Evolutionary conservation across 2,797 vertebrate genomes (phyloP).

Genomic region (Hydrocynus forskahlii): DNA sequence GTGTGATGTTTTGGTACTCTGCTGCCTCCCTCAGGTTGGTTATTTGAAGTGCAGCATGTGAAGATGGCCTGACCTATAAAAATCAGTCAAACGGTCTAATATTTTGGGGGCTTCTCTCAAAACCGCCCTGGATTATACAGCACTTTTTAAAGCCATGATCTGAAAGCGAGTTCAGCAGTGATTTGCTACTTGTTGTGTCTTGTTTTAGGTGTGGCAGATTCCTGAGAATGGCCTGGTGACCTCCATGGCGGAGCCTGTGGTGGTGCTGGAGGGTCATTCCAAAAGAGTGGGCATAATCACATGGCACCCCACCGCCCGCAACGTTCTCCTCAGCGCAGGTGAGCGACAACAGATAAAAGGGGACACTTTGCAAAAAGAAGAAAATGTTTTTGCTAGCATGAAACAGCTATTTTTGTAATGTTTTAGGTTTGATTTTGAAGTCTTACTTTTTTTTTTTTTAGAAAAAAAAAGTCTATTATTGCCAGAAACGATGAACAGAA

Average conservation of each 20-base stretch:
- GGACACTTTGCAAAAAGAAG: too few species aligned
- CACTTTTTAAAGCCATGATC: background rate
- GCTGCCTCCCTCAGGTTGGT: conserved; percentile 67
- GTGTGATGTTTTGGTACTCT: conserved; percentile 35
- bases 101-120: too few species aligned
- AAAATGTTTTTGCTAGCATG: too few species aligned
- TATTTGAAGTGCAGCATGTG: conserved; percentile 46
- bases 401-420: too few species aligned
- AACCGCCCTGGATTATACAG: too few species aligned
- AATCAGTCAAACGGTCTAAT: too few species aligned
- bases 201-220: conserved; percentile 94
- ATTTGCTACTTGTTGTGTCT: background rate
- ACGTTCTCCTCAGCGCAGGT: conserved; percentile 97
- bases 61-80: background rate
- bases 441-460: too few species aligned
- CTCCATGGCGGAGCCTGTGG: conserved; percentile 88
- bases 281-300: conserved; percentile 96
- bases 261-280: conserved; percentile 94
- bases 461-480: too few species aligned
- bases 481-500: too few species aligned
- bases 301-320: conserved; percentile 96
- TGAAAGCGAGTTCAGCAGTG: background rate
- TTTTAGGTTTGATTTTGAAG: too few species aligned
- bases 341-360: conserved; percentile 27
- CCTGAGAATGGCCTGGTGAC: conserved; percentile 87